Conservation (phyloP, 2,797 vertebrate genomes). For the Knipowitschia caucasica region DNA sequence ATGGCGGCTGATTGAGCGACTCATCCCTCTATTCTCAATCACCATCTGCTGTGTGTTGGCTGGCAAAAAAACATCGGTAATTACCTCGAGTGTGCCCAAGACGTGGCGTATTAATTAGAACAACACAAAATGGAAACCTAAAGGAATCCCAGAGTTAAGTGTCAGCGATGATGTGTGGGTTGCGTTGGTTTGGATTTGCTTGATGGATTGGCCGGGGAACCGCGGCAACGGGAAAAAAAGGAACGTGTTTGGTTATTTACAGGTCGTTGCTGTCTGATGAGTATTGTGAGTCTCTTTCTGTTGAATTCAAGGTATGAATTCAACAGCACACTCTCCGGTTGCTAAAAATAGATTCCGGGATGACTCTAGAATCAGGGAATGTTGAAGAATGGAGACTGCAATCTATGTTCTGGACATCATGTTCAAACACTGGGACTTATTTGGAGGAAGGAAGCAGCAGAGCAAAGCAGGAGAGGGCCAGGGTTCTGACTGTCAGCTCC, state of each 20-base stretch:
- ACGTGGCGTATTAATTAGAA: conserved; percentile 78
- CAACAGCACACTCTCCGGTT: no score
- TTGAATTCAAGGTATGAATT: no score
- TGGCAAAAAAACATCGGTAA: conserved; percentile 75
- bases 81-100: conserved; percentile 78
- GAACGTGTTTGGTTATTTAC: conserved; percentile 40
- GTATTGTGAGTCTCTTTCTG: background rate
- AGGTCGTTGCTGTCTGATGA: conserved; percentile 12
- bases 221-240: conserved; percentile 22
- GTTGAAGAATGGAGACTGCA: no score
- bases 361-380: no score
- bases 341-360: no score
- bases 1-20: conserved; percentile 82
- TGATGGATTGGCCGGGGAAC: conserved; percentile 39
- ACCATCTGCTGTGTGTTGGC: conserved; percentile 80
- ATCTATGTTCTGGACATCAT: no score
- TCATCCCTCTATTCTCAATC: conserved; percentile 81
- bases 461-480: no score
- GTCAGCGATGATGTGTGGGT: conserved; percentile 31
- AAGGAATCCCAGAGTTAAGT: conserved; percentile 52
- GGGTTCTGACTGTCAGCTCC: no score
- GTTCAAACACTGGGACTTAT: no score
- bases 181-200: conserved; percentile 36
- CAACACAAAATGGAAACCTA: conserved; percentile 61
- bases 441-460: no score